Conservation (phyloP, 2,113 vertebrate species). For the Pseudopipra pipra region DNA sequence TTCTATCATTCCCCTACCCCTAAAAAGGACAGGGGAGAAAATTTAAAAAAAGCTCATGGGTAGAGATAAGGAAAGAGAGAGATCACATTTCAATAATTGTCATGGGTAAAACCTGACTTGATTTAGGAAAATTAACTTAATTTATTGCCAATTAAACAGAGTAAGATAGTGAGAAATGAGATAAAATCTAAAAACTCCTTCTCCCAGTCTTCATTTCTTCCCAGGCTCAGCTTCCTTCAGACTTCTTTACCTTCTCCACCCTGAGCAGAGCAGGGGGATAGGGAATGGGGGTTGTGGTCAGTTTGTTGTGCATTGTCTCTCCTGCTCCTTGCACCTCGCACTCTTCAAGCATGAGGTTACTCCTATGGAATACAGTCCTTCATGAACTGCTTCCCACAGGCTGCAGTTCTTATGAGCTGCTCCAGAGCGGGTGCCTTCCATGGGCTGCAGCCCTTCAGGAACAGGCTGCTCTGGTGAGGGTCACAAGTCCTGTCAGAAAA, state of each 20-base stretch:
- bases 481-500: not conserved
- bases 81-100: not conserved
- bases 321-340: not conserved
- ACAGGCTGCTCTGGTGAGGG: not conserved
- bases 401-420: not conserved
- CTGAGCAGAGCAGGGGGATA: not conserved
- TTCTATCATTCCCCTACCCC: not conserved
- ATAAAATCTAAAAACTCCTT: not conserved
- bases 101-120: not conserved
- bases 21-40: not conserved
- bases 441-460: not conserved
- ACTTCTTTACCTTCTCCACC: rapidly evolving
- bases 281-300: not conserved
- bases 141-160: not conserved
- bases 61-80: not conserved
- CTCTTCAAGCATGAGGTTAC: not conserved
- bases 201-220: not conserved
- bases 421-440: not conserved
- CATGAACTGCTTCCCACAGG: not conserved
- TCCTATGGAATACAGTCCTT: rapidly evolving
- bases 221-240: not conserved
- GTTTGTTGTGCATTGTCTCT: not conserved
- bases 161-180: not conserved
- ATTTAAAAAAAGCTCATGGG: rapidly evolving
- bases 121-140: not conserved